These are phyloP conservation scores for Luffia ferchaultella DNA, from an alignment of 2,888 invertebrate species.

Conservation along the genomic window DNA sequence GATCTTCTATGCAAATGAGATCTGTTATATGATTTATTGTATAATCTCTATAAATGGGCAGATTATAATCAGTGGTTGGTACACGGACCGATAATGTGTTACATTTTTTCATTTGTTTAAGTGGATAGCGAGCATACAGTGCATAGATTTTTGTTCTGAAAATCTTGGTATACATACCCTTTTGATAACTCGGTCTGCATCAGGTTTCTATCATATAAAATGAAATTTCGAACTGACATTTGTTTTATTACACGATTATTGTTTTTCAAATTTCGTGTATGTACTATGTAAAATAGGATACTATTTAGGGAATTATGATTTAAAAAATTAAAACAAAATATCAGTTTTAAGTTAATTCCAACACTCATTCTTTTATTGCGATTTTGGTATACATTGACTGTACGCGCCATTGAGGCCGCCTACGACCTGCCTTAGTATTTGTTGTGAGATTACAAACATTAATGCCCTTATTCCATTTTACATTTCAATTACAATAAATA, in stretches of 20 bases:
- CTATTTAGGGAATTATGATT: constrained; percentile 27
- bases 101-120: constrained; percentile 36
- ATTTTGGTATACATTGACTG: constrained; percentile 53
- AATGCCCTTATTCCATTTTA: constrained; percentile 38
- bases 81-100: too few species aligned
- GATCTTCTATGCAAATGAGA: too few species aligned
- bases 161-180: constrained; percentile 33
- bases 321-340: constrained; percentile 40
- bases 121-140: constrained; percentile 41
- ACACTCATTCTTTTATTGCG: constrained; percentile 66
- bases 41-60: too few species aligned
- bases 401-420: constrained; percentile 16
- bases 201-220: too few species aligned
- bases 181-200: constrained; percentile 8
- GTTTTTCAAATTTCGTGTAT: too few species aligned
- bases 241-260: too few species aligned
- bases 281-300: constrained; percentile 15
- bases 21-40: too few species aligned
- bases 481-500: constrained; percentile 50
- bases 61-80: too few species aligned
- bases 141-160: constrained; percentile 31
- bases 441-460: constrained; percentile 60
- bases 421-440: constrained; percentile 47
- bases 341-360: constrained; percentile 64
- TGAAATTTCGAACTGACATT: too few species aligned